Evolutionary conservation across 2,113 vertebrate genomes (phyloP).

Genomic region (Ophthalmolycus amberensis): DNA sequence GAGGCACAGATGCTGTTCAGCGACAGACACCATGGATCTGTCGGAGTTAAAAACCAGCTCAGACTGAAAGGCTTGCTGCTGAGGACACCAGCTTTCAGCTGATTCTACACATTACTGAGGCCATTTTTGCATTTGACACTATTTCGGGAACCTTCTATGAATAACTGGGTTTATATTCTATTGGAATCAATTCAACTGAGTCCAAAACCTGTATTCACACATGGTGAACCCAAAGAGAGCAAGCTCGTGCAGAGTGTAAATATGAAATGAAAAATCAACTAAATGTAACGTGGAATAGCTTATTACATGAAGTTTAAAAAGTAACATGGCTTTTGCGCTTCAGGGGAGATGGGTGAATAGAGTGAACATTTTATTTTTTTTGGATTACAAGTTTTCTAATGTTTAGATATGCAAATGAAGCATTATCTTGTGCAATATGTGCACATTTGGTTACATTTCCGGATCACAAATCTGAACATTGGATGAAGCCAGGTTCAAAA

Average conservation of each 20-base stretch:
- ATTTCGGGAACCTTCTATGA: slow-evolving; percentile 16
- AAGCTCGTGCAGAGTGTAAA: not conserved
- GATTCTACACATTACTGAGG: slow-evolving; percentile 13
- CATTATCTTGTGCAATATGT: not conserved
- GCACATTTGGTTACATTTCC: not conserved
- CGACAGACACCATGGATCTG: not conserved
- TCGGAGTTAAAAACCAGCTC: not conserved
- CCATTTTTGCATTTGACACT: slow-evolving; percentile 3
- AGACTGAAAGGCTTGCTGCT: not conserved
- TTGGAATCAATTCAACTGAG: slow-evolving; percentile 13
- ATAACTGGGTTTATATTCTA: slow-evolving; percentile 21
- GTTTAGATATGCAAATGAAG: not conserved
- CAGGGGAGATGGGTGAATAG: not conserved
- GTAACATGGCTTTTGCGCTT: not conserved
- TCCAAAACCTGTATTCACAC: not conserved
- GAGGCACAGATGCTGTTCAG: not conserved
- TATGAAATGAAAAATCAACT: not conserved
- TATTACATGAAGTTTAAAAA: not conserved
- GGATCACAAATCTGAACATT: not conserved
- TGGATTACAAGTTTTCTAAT: not conserved
- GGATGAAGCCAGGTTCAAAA: too few species aligned
- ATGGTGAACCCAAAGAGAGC: not conserved
- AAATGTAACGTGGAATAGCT: not conserved
- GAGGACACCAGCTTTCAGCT: slow-evolving; percentile 7
- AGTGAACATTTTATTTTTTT: not conserved